phyloP scores from a whole-genome alignment of 2,797 vertebrate genomes.

The Streptopelia turtur region DNA sequence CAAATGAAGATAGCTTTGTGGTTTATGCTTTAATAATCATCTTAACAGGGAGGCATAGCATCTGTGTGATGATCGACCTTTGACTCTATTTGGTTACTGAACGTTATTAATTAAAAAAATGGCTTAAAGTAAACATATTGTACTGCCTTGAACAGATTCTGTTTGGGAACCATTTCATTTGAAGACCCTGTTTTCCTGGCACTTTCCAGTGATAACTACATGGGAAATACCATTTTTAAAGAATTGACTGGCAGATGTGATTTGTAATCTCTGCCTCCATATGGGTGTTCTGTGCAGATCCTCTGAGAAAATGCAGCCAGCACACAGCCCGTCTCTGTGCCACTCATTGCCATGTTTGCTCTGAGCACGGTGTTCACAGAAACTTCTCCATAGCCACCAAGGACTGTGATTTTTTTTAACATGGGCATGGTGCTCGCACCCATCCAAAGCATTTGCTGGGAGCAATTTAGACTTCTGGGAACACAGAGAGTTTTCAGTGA shows the following conservation, averaged over 20 bases:
- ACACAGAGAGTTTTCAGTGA: not conserved
- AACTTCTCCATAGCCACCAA: not conserved
- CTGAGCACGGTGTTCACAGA: not conserved
- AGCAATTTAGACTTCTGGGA: not conserved
- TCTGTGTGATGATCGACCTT: conserved; percentile 19
- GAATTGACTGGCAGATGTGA: not conserved
- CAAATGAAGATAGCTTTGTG: not conserved
- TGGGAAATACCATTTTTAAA: not conserved
- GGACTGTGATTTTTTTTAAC: not conserved
- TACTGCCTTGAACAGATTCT: not conserved
- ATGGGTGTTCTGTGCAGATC: not conserved
- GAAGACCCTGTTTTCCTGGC: not conserved
- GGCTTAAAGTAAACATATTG: not conserved
- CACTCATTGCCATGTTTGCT: not conserved
- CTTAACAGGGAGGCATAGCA: not conserved
- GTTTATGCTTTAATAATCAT: not conserved
- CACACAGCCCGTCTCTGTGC: not conserved
- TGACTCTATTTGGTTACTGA: not conserved
- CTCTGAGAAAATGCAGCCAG: not conserved
- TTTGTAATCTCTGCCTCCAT: not conserved
- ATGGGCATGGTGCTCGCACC: not conserved
- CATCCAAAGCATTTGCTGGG: not conserved
- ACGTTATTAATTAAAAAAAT: not conserved
- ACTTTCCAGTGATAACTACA: not conserved
- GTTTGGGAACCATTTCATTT: not conserved